These are phyloP conservation scores for Cichladusa arquata DNA, from an alignment of 2,113 vertebrate species.

Conservation along the genomic window DNA sequence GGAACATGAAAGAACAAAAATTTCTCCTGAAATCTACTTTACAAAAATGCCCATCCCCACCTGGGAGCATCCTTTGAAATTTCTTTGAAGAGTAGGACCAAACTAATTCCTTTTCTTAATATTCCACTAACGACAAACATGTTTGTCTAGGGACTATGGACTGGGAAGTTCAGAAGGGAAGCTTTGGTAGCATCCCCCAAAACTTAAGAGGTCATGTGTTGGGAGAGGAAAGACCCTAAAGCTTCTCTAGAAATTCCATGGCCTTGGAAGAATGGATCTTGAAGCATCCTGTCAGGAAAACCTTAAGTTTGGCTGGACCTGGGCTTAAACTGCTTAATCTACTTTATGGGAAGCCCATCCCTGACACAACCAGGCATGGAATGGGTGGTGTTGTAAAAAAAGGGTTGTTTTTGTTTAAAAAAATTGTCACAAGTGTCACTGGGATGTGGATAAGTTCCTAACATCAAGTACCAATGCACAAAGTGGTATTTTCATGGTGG, in stretches of 20 bases:
- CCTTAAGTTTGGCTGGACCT: neutral
- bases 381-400: neutral
- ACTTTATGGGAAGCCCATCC: neutral
- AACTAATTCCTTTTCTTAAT: neutral
- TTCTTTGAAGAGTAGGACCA: conserved; percentile 7
- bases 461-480: neutral
- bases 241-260: neutral
- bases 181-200: neutral
- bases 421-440: neutral
- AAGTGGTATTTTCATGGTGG: neutral
- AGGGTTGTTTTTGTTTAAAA: neutral
- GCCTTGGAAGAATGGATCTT: neutral
- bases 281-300: neutral
- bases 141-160: neutral
- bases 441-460: neutral
- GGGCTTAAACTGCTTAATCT: neutral
- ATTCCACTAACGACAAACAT: neutral
- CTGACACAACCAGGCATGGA: neutral
- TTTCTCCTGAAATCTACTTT: neutral
- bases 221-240: neutral
- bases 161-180: neutral
- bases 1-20: neutral
- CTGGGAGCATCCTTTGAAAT: conserved; percentile 52
- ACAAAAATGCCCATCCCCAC: neutral
- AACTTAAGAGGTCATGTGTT: neutral